These are phyloP conservation scores for Laothoe populi DNA, from an alignment of 2,888 invertebrate genomes.

Conservation along the genomic window DNA sequence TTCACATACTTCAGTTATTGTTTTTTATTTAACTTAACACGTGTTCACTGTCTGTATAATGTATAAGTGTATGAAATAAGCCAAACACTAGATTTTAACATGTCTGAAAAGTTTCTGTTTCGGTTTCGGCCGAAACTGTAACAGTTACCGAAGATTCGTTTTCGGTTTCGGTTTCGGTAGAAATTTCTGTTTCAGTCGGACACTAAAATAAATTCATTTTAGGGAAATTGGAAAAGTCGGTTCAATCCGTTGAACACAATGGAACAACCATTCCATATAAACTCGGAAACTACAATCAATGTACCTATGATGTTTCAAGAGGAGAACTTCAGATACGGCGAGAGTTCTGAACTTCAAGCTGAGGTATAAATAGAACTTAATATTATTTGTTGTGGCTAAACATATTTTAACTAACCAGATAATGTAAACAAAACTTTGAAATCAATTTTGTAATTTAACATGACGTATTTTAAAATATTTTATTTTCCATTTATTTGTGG, in stretches of 20 bases:
- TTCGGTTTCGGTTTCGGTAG: too few species aligned
- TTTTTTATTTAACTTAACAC: too few species aligned
- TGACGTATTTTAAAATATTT: neutral
- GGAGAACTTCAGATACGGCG: slow-evolving; percentile 71
- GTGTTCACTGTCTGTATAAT: too few species aligned
- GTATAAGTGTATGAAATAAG: too few species aligned
- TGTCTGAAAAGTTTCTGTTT: too few species aligned
- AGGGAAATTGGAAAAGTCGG: slow-evolving; percentile 88
- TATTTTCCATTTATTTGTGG: neutral
- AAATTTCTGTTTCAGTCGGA: too few species aligned
- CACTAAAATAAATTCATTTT: slow-evolving; percentile 28
- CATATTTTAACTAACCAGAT: neutral
- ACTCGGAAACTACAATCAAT: slow-evolving; percentile 78
- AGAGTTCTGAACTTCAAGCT: slow-evolving; percentile 60
- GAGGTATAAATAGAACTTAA: slow-evolving; percentile 54
- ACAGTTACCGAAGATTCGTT: too few species aligned
- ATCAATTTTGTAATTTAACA: neutral
- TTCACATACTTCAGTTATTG: too few species aligned
- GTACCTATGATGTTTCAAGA: slow-evolving; percentile 90
- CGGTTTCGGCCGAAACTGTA: too few species aligned
- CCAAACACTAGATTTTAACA: too few species aligned
- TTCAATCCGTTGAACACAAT: slow-evolving; percentile 86
- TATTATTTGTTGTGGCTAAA: neutral
- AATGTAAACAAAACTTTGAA: slow-evolving; percentile 8
- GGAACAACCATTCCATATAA: slow-evolving; percentile 87